Percentiles rank a stretch among this genome's conserved stretches.
Conservation (phyloP, 2,888 invertebrate genomes). For the Matsumyia berberina region DNA sequence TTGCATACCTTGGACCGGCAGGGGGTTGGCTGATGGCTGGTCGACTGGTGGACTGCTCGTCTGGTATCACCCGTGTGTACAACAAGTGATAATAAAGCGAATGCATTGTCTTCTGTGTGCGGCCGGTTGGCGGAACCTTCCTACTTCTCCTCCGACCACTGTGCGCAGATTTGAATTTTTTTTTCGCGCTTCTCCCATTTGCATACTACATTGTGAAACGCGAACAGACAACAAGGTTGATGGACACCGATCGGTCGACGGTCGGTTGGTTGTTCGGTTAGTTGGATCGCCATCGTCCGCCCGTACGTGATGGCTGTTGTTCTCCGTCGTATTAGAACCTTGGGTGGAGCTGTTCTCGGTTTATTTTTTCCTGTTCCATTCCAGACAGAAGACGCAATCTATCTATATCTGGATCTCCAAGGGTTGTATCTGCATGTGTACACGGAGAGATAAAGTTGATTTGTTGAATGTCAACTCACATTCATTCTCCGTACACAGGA, state of each 20-base stretch:
- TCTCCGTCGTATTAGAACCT: constrained; percentile 39
- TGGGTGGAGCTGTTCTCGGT: constrained; percentile 24
- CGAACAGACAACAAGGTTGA: constrained; percentile 63
- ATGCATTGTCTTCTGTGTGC: constrained; percentile 66
- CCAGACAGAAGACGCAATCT: constrained; percentile 64
- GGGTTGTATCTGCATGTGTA: constrained; percentile 51
- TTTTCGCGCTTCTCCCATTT: constrained; percentile 56
- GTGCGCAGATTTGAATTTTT: constrained; percentile 15
- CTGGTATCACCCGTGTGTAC: constrained; percentile 69
- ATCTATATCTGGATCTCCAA: constrained; percentile 61
- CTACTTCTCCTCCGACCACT: neutral
- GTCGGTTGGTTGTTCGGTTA: neutral
- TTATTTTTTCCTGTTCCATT: constrained; percentile 8
- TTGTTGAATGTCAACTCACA: constrained; percentile 73
- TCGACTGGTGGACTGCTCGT: constrained; percentile 17
- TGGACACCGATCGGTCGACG: constrained; percentile 43
- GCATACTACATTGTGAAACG: constrained; percentile 60
- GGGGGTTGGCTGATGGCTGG: neutral
- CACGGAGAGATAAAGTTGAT: constrained; percentile 70
- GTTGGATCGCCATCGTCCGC: constrained; percentile 4
- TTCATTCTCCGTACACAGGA: constrained; percentile 12
- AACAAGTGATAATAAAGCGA: constrained; percentile 74
- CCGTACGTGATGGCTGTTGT: constrained; percentile 39
- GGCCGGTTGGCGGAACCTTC: constrained; percentile 48
- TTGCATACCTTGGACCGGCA: neutral